phyloP scores from a whole-genome alignment of 23 tunicate genomes.

The Halocynthia roretzi region DNA sequence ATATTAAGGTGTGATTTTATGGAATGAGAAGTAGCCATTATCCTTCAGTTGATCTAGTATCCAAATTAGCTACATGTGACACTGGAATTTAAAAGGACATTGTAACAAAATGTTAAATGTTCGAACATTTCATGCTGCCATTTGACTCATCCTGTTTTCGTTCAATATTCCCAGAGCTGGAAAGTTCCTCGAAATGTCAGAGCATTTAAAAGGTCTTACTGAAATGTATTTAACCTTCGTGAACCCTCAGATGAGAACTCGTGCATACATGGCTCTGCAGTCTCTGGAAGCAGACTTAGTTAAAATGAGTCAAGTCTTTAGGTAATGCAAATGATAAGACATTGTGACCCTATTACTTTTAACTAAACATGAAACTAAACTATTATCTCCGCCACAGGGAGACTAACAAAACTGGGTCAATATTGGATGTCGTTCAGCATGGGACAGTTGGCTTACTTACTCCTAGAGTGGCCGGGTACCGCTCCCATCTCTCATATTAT shows the following conservation, averaged over 20 bases:
- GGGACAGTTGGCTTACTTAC: conserved; percentile 67
- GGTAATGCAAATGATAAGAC: conserved; percentile 15
- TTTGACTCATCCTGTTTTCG: not conserved
- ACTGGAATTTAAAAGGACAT: not conserved
- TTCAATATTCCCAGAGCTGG: conserved; percentile 44
- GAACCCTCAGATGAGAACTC: conserved; percentile 48
- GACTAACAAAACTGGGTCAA: conserved; percentile 34
- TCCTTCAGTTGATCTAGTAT: not conserved
- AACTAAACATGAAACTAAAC: not conserved
- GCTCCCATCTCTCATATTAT: conserved; percentile 40
- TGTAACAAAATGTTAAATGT: not conserved
- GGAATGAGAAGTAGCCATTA: not conserved
- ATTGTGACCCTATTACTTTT: not conserved
- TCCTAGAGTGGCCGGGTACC: conserved; percentile 41
- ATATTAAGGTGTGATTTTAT: conserved; percentile 42
- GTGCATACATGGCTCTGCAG: conserved; percentile 67
- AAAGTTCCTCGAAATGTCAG: conserved; percentile 60
- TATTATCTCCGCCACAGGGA: conserved; percentile 27
- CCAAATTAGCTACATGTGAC: not conserved
- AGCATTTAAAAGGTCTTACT: conserved; percentile 47
- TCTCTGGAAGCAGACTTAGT: conserved; percentile 62
- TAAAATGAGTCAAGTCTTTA: conserved; percentile 70
- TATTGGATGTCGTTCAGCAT: conserved; percentile 31
- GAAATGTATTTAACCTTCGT: conserved; percentile 46
- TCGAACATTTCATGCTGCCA: not conserved